Evolutionary conservation across 2,888 invertebrate species (phyloP), one percentile per base, ranked within the genome.

Genomic region (Sminthurides aquaticus): DNA sequence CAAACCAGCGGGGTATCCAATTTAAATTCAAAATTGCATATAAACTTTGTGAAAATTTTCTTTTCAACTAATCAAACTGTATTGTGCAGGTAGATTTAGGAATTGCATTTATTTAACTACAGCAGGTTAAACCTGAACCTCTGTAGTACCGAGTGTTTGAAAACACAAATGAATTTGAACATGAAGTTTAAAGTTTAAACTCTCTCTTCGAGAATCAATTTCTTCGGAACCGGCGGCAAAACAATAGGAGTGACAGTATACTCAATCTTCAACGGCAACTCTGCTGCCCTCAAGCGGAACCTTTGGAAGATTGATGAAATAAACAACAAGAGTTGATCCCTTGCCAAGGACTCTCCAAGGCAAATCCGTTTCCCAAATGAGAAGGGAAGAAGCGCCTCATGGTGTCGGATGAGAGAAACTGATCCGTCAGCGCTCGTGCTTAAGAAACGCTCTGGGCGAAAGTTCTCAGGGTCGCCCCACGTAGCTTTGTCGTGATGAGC

Each of bases 361-460:
- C 70, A 70, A 28, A 64, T 61, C 43, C 70, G 49, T 22, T 67
- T 65, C 27, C 70, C 70, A n/a, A 64, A 25, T 28, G 64, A 57
- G 43, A 70, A 70, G 15, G 70, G 61, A 1, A 70, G 54, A 1
- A 68, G 34, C 3, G 64, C 48, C 8, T 34, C 43, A 34, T 70
- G 57, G 15, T 62, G 59, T 20, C 49, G 57, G 15, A 55, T 26
- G 20, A 64, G 25, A 1, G 64, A 22, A 1, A n/a, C 24, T 3
- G 62, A 58, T 20, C 63, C 61, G 20, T 67, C 65, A 2, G 48
- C 34, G 22, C 15, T 52, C 5, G 5, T 5, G 20, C 3, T 20
- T 1, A 71, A 22, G 54, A 69, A 70, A 24, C 73, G 25, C 55
- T 70, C 70, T 1, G 73, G 71, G 1, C 67, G 66, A 22, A 73